A percentile compares a stretch with the other conserved stretches of the same genome.
Conservation (phyloP, 2,888 invertebrate species). For the Agonum fuliginosum region DNA sequence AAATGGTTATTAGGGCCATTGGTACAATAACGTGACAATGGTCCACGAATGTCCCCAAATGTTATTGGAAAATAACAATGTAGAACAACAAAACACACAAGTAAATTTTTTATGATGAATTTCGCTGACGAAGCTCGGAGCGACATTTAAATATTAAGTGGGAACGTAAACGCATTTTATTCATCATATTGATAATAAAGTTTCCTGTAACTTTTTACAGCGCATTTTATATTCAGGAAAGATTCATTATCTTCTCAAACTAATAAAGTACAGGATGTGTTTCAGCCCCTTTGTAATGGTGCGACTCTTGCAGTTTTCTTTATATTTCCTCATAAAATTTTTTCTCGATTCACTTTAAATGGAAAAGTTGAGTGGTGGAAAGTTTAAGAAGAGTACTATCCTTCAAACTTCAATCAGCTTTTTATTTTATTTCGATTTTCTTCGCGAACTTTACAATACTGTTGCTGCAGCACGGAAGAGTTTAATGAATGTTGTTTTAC, state of each 20-base stretch:
- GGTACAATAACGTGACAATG: slow-evolving; percentile 22
- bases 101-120: background rate
- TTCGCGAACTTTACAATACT: slow-evolving; percentile 8
- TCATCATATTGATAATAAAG: slow-evolving; percentile 19
- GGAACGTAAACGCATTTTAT: background rate
- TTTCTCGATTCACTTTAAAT: slow-evolving; percentile 46
- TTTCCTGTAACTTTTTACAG: slow-evolving; percentile 35
- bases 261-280: slow-evolving; percentile 28
- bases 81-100: background rate
- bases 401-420: slow-evolving; percentile 39
- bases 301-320: slow-evolving; percentile 37
- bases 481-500: too few relatives aligned
- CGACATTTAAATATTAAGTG: background rate
- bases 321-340: slow-evolving; percentile 46
- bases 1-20: slow-evolving; percentile 36
- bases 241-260: slow-evolving; percentile 42
- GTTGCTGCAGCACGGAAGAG: too few relatives aligned
- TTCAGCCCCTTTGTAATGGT: slow-evolving; percentile 17
- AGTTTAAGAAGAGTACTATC: slow-evolving; percentile 29
- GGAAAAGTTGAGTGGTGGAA: slow-evolving; percentile 49
- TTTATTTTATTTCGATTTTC: slow-evolving; percentile 35
- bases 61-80: background rate
- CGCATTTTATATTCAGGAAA: slow-evolving; percentile 25
- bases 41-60: background rate
- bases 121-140: background rate